Base-by-base conservation (phyloP, 2,797 vertebrate genomes). In the Channallabes apus region DNA sequence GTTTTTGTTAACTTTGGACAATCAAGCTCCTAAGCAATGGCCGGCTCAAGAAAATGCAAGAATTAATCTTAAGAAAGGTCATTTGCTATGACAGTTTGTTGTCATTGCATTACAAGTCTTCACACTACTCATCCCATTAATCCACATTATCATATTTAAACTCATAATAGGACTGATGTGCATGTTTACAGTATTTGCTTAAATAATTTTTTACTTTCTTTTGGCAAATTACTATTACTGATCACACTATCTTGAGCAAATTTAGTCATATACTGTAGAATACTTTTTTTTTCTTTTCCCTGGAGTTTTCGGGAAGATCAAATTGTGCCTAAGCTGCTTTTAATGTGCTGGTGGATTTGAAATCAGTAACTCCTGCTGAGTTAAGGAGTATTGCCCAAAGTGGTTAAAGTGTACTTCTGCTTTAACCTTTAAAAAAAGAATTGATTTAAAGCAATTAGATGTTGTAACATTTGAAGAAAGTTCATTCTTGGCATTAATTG, bases 281-380 rank as follows among this genome's bases (percentile, higher is more conserved):
- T n/a, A n/a, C n/a, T n/a, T n/a, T n/a, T n/a, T n/a, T n/a, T n/a
- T n/a, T n/a, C n/a, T n/a, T n/a, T n/a, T 58, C 51, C 27, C 24
- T 54, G 15, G 46, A 56, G 46, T 12, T 75, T 75, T 76, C 17
- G 17, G 15, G 8, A 56, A 32, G 27, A 56, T 76, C 18, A 56
- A 76, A 56, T 20, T 76, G 73, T 32, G 51, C 17, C 73, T 76
- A 76, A 56, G 27, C 51, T 9, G 73, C 18, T 1, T 76, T 76
- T 27, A 18, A 9, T 56, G 24, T 76, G 69, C 24, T n/a, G 46
- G 71, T 29, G n/a, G 72, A 75, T 29, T 56, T 75, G 72, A 56
- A 75, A 75, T 75, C n/a, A 75, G 29, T 75, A 56, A 54, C 72
- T 17, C 72, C 72, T 75, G 51, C 72, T 56, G 72, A 75, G 46